These are phyloP conservation scores for Elgaria multicarinata DNA, from an alignment of 2,113 vertebrate species.

Conservation along the genomic window DNA sequence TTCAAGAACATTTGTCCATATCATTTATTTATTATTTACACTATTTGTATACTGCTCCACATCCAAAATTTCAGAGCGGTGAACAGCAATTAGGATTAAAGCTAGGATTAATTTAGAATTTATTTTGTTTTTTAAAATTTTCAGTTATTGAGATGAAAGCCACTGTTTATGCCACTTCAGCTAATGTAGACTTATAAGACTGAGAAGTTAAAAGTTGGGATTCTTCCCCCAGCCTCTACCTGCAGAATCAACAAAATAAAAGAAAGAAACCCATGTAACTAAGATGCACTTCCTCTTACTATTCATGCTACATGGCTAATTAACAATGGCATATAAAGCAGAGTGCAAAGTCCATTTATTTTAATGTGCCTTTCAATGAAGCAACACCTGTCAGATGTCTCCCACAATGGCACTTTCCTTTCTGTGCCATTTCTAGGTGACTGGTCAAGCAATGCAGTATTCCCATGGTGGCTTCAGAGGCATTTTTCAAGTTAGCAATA, in stretches of 20 bases:
- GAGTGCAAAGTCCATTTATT: conserved; percentile 18
- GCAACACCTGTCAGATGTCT: conserved; percentile 21
- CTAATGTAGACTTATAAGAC: background rate
- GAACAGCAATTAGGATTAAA: too few species aligned
- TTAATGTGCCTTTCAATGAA: conserved; percentile 15
- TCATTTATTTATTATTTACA: too few species aligned
- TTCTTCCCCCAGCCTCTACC: background rate
- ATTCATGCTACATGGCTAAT: background rate
- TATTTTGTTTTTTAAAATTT: background rate
- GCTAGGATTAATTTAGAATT: too few species aligned
- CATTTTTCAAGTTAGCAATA: background rate
- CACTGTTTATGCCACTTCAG: background rate
- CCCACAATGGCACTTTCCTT: background rate
- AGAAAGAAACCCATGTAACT: background rate
- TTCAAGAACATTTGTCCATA: background rate
- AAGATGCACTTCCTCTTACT: background rate
- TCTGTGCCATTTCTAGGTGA: background rate
- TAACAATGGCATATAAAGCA: background rate
- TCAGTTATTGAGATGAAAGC: background rate
- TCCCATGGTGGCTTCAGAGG: background rate
- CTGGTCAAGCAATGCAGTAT: background rate
- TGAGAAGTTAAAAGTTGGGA: background rate
- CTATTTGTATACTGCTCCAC: too few species aligned
- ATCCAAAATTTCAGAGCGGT: too few species aligned
- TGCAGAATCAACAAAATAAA: background rate